A percentile compares a stretch with the other conserved stretches of the same genome.
Evolutionary conservation across 2,113 vertebrate genomes (phyloP).

Genomic region (Lathamus discolor): DNA sequence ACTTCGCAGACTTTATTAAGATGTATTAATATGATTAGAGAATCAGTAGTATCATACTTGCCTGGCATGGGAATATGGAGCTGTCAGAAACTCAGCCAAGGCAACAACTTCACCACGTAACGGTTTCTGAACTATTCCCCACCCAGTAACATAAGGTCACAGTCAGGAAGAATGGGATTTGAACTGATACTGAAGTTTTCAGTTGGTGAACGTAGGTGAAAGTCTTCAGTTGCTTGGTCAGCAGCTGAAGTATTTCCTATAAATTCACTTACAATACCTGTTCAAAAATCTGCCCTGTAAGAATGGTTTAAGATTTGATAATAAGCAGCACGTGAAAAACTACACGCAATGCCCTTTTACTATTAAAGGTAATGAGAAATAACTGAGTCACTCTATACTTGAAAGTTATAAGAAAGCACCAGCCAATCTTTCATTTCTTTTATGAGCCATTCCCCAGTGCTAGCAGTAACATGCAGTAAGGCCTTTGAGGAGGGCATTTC

Average conservation of each 20-base stretch:
- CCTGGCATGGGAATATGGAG: neutral
- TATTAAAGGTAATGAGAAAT: neutral
- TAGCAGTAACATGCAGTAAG: neutral
- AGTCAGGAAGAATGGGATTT: neutral
- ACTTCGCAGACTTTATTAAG: neutral
- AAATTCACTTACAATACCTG: neutral
- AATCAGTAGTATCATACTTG: neutral
- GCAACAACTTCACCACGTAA: neutral
- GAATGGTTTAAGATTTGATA: constrained; percentile 15
- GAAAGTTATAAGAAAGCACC: neutral
- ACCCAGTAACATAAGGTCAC: neutral
- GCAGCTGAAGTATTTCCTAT: neutral
- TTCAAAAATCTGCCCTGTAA: neutral
- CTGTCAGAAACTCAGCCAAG: neutral
- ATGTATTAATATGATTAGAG: neutral
- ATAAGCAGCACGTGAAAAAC: neutral
- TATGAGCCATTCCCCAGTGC: neutral
- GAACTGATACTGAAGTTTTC: neutral
- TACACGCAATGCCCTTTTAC: neutral
- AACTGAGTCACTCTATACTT: neutral
- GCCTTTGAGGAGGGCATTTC: neutral
- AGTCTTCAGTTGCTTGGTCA: neutral
- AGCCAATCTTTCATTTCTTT: neutral
- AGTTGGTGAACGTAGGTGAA: neutral
- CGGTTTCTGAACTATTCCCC: neutral